Evolutionary conservation across 2,113 vertebrate genomes (phyloP), one percentile per base, ranked within the genome.

Genomic region (Smithornis capensis): DNA sequence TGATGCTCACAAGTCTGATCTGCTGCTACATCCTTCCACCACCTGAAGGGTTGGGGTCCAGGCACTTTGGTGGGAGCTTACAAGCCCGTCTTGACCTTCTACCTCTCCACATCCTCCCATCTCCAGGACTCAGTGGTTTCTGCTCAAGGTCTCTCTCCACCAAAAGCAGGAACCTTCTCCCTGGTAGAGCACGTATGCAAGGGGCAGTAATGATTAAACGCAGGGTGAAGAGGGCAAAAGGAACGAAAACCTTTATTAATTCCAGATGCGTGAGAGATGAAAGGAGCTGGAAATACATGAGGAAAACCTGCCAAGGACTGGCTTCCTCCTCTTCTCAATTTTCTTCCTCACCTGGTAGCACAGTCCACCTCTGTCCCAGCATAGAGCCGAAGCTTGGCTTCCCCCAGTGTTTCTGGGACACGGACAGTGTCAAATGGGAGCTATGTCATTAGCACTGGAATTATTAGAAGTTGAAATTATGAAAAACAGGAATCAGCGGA

Each of bases 131-230:
- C 27, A 2, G 38, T 22, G 8, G 14, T 11, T 53, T 47, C 49
- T 14, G n/a, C 33, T 33, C 77, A 4, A 63, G 14, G 4, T 27
- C 11, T 25, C 33, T 16, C 33, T 40, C 29, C 31, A 27, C 0
- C 1, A 5, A 56, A 52, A 3, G 14, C 35, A 53, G 38, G 45
- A 55, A 52, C 14, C 14, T 42, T 47, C 19, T 42, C 24, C 27
- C 7, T 22, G 17, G 47, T 29, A 65, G 16, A 29, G 50, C 23
- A 59, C 15, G 12, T 0, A 0, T 3, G 24, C n/a, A 18, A n/a
- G 35, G 1, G 1, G 44, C 14, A 38, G 33, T 14, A 69, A 64
- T 2, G 7, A 40, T 37, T 31, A 7, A 83, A 55, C 38, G 10
- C 28, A 75, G 19, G 19, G 19, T 7, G 7, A 77, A 16, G 0